Evolutionary conservation across 2,888 invertebrate species (phyloP), one percentile per base, ranked within the genome.

Genomic region (Saturnia pavonia): DNA sequence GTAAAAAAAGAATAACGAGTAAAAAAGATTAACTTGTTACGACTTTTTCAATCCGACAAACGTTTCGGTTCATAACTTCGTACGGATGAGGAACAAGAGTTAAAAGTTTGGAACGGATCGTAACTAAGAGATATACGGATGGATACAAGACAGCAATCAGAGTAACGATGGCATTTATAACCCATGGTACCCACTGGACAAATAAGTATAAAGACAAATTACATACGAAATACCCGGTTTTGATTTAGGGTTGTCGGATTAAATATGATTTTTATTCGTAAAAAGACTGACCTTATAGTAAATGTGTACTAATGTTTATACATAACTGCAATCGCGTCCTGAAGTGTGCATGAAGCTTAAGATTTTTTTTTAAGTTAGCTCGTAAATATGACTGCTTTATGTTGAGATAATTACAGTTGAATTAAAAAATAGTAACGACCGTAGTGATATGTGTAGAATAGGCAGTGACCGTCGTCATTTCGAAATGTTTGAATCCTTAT

Each of bases 61-160:
- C 65, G 65, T 65, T 65, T 65, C 65, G 65, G 40, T 65, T 19
- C 65, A 65, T 65, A 65, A 65, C 34, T 40, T 65, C 65, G 16
- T 40, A 40, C 65, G 65, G 40, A 65, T 34, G 65, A 65, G 65
- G 19, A 65, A 65, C 19, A 8, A 34, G 40, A 65, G 63, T 63
- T 40, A 65, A 65, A 65, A 65, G 65, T 65, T 65, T 65, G 16
- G 65, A 40, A 40, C 40, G 8, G 40, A 65, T 65, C 40, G 40
- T 65, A 40, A 65, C 65, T 19, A 40, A 65, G 65, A 65, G 65
- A 40, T 65, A 40, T 40, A 67, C 70, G 72, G 70, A 71, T 68
- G 69, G 67, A 71, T 71, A 73, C 74, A 72, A 73, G 76, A 73
- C 73, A 72, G 72, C 76, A 74, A 76, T 76, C 76, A 75, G 74